Percentiles rank a stretch among this genome's conserved stretches.
Evolutionary conservation across 2,888 invertebrate genomes (phyloP).

Genomic region (Sepioteuthis lessoniana): DNA sequence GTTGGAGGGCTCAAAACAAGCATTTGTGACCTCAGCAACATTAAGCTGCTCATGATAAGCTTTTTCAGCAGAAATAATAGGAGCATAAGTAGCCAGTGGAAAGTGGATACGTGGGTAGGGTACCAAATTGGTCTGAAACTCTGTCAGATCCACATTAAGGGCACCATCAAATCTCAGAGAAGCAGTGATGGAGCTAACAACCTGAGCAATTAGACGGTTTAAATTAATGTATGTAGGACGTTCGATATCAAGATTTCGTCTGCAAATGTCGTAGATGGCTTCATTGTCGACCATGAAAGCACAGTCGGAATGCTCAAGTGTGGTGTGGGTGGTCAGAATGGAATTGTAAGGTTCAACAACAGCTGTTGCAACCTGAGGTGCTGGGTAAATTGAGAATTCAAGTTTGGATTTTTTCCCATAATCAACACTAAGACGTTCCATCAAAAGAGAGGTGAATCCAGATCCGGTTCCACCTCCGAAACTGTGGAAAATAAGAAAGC

Average conservation of each 20-base stretch:
- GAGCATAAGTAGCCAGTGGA: conserved; percentile 88
- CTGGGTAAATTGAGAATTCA: conserved; percentile 91
- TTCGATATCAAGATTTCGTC: conserved; percentile 85
- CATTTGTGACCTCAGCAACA: conserved; percentile 64
- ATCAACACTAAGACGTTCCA: conserved; percentile 88
- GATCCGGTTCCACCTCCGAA: conserved; percentile 80
- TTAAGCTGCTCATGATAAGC: conserved; percentile 89
- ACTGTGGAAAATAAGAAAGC: conserved; percentile 85
- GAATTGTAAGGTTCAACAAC: conserved; percentile 98
- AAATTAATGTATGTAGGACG: conserved; percentile 90
- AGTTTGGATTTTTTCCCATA: conserved; percentile 84
- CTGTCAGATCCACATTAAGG: conserved; percentile 77
- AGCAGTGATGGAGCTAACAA: conserved; percentile 77
- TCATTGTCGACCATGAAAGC: conserved; percentile 97
- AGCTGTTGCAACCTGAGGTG: conserved; percentile 79
- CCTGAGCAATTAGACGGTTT: conserved; percentile 94
- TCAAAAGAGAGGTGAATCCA: conserved; percentile 89
- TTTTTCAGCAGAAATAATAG: conserved; percentile 93
- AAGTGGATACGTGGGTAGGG: conserved; percentile 83
- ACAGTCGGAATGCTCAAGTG: conserved; percentile 93
- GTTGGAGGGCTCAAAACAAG: conserved; percentile 67
- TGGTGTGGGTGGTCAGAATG: conserved; percentile 95
- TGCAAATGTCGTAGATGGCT: conserved; percentile 91
- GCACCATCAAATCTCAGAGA: conserved; percentile 77
- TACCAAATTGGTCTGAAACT: conserved; percentile 76